Percentiles rank a stretch among this genome's conserved stretches.
These are phyloP conservation scores for Leuciscus idus DNA, from an alignment of 2,113 vertebrate genomes.

Conservation along the genomic window DNA sequence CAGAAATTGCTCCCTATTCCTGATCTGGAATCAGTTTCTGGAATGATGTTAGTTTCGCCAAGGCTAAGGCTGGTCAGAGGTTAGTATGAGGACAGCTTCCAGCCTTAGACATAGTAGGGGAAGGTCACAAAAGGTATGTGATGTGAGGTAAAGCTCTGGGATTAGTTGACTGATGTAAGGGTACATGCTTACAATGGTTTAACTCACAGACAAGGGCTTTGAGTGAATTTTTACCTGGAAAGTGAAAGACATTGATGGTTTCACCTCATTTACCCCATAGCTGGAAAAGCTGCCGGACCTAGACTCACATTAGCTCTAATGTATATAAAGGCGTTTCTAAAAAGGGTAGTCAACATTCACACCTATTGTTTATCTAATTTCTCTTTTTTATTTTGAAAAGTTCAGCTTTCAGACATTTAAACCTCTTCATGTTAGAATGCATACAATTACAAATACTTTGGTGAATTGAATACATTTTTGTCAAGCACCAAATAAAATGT, in stretches of 20 bases:
- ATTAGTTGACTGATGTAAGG: conserved; percentile 63
- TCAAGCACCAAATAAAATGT: too few species aligned
- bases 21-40: not conserved
- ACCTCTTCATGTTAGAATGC: not conserved
- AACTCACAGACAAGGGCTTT: not conserved
- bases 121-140: not conserved
- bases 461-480: too few species aligned
- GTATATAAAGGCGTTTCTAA: not conserved
- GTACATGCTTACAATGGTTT: conserved; percentile 2
- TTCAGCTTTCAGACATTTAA: not conserved
- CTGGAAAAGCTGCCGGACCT: not conserved
- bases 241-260: not conserved
- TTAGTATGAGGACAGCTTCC: conserved; percentile 4
- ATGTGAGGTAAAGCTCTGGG: conserved; percentile 51
- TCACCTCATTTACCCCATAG: not conserved
- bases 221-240: not conserved
- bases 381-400: not conserved
- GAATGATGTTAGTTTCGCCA: not conserved
- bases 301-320: not conserved
- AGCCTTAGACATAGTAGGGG: conserved; percentile 13
- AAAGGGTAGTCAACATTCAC: not conserved
- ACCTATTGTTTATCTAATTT: not conserved
- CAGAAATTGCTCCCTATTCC: not conserved
- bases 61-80: conserved; percentile 6
- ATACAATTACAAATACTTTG: too few species aligned